Percentiles rank a stretch among this genome's conserved stretches.
phyloP scores from a whole-genome alignment of 2,797 vertebrate genomes.

The Alca torda region DNA sequence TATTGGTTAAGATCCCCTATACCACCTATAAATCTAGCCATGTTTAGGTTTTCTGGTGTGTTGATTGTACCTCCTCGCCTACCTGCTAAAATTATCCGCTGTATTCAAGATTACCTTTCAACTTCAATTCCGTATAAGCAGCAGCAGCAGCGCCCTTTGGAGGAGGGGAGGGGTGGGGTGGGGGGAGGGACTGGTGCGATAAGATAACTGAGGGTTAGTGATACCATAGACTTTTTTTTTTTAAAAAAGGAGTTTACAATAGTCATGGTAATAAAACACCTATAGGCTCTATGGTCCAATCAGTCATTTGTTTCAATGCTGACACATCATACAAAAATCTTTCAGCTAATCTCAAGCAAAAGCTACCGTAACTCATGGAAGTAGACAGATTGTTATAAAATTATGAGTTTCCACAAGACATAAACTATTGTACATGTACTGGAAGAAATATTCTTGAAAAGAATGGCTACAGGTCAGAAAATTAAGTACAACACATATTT shows the following conservation, averaged over 20 bases:
- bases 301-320: conserved; percentile 55
- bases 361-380: not conserved
- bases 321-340: conserved; percentile 32
- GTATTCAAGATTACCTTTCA: not conserved
- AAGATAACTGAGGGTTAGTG: not conserved
- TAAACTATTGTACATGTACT: not conserved
- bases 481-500: not conserved
- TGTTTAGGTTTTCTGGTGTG: not conserved
- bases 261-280: conserved; percentile 2
- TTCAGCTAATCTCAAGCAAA: conserved; percentile 33
- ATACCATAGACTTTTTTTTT: not conserved
- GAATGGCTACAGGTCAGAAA: conserved; percentile 6
- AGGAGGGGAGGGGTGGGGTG: fast-evolving
- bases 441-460: not conserved
- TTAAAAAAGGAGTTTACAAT: not conserved
- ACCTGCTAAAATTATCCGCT: not conserved
- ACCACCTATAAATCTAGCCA: not conserved
- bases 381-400: not conserved
- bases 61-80: not conserved
- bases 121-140: not conserved
- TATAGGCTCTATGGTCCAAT: not conserved
- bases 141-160: not conserved
- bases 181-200: not conserved
- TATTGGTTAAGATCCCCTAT: not conserved
- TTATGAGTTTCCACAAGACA: not conserved